Conservation (phyloP, 1,140 invertebrate species). For the Thaumatotibia leucotreta region DNA sequence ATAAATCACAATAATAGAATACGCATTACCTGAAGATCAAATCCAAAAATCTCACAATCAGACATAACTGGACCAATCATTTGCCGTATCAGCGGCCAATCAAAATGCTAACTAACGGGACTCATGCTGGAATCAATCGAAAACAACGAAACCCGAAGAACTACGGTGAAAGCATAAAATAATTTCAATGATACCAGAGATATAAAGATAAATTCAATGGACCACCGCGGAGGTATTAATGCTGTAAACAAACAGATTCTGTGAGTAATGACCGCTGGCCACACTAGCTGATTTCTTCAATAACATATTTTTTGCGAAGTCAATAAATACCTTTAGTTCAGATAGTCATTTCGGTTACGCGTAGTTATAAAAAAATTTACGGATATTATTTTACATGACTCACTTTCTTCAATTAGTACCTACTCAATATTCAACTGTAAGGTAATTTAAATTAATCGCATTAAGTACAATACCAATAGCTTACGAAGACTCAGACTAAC, state of each 20-base stretch:
- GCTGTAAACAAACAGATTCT: constrained; percentile 37
- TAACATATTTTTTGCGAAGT: background rate
- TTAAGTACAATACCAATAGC: no score
- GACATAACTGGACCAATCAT: constrained; percentile 40
- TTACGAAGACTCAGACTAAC: no score
- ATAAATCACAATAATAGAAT: constrained; percentile 10
- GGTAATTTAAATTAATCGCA: no score
- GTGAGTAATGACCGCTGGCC: constrained; percentile 22
- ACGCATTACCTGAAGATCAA: constrained; percentile 24
- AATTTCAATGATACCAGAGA: constrained; percentile 29
- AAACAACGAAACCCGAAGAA: constrained; percentile 28
- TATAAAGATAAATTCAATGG: constrained; percentile 36
- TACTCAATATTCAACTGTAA: no score
- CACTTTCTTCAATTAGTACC: no score
- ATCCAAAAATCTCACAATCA: constrained; percentile 40
- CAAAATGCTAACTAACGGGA: constrained; percentile 21
- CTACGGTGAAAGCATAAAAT: constrained; percentile 25
- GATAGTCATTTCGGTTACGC: no score
- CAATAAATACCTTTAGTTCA: background rate
- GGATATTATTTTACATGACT: no score
- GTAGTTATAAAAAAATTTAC: no score
- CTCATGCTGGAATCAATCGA: constrained; percentile 34
- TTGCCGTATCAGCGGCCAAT: constrained; percentile 37
- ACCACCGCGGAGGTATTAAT: constrained; percentile 33
- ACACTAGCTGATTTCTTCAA: background rate